Evolutionary conservation across 2,888 invertebrate genomes (phyloP), one percentile per base, ranked within the genome.

Genomic region (Pyrrhosoma nymphula): DNA sequence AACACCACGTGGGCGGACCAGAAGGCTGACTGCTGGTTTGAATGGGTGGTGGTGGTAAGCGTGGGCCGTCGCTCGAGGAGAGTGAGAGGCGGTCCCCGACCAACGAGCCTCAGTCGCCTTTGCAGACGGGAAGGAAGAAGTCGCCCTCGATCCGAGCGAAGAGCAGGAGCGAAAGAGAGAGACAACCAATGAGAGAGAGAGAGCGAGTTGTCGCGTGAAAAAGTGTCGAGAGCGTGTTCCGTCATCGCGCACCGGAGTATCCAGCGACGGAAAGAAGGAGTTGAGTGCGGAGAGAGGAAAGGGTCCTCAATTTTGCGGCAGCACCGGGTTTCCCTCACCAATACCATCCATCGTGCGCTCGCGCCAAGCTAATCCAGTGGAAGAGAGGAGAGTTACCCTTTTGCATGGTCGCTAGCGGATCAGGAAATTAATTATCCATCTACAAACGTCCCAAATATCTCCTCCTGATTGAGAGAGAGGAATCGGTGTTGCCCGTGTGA

Each of bases 81-180:
- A 56, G 56, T 35, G 56, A 60, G 16, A 60, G 30, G 47, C 47
- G 39, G 47, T 18, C 39, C 4, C 39, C 47, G 91, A 91, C n/a
- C n/a, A n/a, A 63, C 20, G 47, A 26, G 91, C 63, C 39, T 47
- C 93, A 69, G 93, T 75, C 93, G 93, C 63, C 63, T 63, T 69
- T 93, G 82, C 82, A 35, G 93, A 69, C 93, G 90, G 30, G 90
- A 20, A 56, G 18, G n/a, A 23, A 30, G 56, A 26, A 30, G 90
- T n/a, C n/a, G 14, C 56, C 90, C 14, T 4, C 14, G 35, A 39
- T 88, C 35, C 23, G 8, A 39, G 35, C 20, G 35, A 39, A 47
- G 39, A 39, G 60, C 23, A 39, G 2, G 0, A 88, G 26, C 18
- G 39, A 88, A 20, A 39, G 35, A 39, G 35, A 16, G 47, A 30